phyloP scores from a whole-genome alignment of 2,888 invertebrate species.

The Drosophila suboccidentalis region DNA sequence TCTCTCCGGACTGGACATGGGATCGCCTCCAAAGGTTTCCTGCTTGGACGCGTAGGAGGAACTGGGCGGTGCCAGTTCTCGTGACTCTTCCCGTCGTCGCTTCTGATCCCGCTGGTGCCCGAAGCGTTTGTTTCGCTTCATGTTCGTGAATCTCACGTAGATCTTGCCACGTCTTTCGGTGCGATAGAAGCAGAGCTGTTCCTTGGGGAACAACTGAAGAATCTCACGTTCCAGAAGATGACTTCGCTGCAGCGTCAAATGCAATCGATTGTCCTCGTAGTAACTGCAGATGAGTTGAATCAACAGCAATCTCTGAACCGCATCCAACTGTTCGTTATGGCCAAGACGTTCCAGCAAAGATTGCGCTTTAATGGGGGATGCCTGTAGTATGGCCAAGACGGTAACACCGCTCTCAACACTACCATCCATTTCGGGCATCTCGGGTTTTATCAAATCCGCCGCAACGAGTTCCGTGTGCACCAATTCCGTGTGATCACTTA shows the following conservation, averaged over 20 bases:
- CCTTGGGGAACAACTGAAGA: slow-evolving; percentile 74
- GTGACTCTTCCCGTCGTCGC: slow-evolving; percentile 48
- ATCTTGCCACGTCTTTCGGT: slow-evolving; percentile 82
- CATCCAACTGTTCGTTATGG: slow-evolving; percentile 65
- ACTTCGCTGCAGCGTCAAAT: slow-evolving; percentile 76
- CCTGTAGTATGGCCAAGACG: slow-evolving; percentile 68
- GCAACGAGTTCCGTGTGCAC: slow-evolving; percentile 38
- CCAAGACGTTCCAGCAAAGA: slow-evolving; percentile 64
- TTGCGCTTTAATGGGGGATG: slow-evolving; percentile 64
- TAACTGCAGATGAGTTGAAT: slow-evolving; percentile 80
- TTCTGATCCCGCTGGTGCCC: slow-evolving; percentile 55
- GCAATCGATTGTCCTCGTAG: slow-evolving; percentile 78
- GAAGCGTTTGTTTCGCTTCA: slow-evolving; percentile 77
- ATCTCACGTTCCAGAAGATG: slow-evolving; percentile 79
- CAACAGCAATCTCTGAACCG: slow-evolving; percentile 68
- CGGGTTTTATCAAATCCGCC: slow-evolving; percentile 36
- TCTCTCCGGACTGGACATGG: slow-evolving; percentile 67
- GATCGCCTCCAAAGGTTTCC: slow-evolving; percentile 43
- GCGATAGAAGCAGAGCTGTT: slow-evolving; percentile 76
- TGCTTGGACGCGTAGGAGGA: slow-evolving; percentile 39
- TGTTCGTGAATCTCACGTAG: slow-evolving; percentile 80
- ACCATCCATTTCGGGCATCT: slow-evolving; percentile 35
- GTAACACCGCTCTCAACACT: slow-evolving; percentile 50
- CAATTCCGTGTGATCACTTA: slow-evolving; percentile 38
- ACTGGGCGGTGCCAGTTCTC: slow-evolving; percentile 15